Evolutionary conservation across 2,888 invertebrate genomes (phyloP).

Genomic region (Nesidiocoris tenuis): DNA sequence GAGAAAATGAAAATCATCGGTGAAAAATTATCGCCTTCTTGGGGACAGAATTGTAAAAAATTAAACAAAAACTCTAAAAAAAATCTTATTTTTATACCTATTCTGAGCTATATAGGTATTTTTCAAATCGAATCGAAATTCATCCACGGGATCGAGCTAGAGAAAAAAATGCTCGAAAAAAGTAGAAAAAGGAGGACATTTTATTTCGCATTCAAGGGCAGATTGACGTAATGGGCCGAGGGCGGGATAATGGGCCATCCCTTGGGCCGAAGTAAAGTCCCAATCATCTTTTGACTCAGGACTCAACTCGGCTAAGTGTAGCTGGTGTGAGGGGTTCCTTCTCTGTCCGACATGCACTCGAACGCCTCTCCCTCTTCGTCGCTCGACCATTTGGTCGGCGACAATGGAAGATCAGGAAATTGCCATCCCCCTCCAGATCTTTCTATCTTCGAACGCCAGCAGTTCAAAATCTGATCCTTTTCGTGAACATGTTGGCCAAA

Average conservation of each 20-base stretch:
- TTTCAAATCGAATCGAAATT: too few species aligned
- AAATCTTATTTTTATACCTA: too few species aligned
- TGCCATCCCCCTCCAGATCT: conserved; percentile 27
- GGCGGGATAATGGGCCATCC: not conserved
- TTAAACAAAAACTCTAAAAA: too few species aligned
- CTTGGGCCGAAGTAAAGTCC: not conserved
- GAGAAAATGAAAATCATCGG: not conserved
- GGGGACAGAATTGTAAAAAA: not conserved
- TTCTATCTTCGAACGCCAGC: too few species aligned
- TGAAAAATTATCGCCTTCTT: not conserved
- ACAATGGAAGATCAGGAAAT: conserved; percentile 48
- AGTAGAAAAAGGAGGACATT: not conserved
- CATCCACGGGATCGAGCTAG: too few species aligned
- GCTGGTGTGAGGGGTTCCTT: not conserved
- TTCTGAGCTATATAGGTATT: too few species aligned
- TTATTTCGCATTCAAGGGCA: not conserved
- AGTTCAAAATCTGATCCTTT: too few species aligned
- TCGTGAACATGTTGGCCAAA: too few species aligned
- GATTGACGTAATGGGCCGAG: not conserved
- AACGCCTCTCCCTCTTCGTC: conserved; percentile 8
- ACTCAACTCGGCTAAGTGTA: not conserved
- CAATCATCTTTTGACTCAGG: not conserved
- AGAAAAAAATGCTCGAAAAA: too few species aligned
- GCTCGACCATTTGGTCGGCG: conserved; percentile 8
- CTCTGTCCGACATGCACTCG: not conserved